These are phyloP conservation scores for Columba livia DNA, from an alignment of 2,113 vertebrate genomes.

Conservation along the genomic window DNA sequence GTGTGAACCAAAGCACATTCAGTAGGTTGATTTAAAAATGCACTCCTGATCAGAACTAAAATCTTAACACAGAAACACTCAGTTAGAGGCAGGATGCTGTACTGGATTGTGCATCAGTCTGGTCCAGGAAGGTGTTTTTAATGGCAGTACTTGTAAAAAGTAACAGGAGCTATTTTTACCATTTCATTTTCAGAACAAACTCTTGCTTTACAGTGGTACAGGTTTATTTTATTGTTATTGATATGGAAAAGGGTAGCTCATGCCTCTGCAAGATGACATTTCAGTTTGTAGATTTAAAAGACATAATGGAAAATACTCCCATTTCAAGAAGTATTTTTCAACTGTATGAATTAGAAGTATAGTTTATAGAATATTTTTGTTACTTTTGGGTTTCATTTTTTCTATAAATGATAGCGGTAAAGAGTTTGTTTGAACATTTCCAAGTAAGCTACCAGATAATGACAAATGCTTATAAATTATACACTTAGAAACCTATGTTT, in stretches of 20 bases:
- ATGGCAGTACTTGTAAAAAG: background rate
- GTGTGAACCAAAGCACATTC: background rate
- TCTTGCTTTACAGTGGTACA: background rate
- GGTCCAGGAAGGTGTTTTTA: background rate
- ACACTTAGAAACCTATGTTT: background rate
- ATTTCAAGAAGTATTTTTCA: background rate
- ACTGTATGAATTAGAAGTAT: background rate
- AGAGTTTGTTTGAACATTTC: background rate
- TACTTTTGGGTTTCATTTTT: background rate
- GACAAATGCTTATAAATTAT: background rate
- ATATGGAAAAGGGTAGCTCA: background rate
- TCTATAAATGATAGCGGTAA: background rate
- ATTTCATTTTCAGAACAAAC: background rate
- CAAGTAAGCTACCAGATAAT: background rate
- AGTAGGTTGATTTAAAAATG: background rate
- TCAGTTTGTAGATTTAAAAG: background rate
- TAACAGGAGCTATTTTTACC: background rate
- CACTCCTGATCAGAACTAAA: background rate
- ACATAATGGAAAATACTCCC: background rate
- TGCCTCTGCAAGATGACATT: background rate
- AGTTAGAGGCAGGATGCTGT: background rate
- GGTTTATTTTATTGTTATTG: background rate
- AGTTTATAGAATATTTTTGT: background rate
- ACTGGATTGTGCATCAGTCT: background rate
- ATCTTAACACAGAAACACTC: background rate